Evolutionary conservation across 1,140 invertebrate species (phyloP), one percentile per base, ranked within the genome.

Genomic region (Cydia amplana): DNA sequence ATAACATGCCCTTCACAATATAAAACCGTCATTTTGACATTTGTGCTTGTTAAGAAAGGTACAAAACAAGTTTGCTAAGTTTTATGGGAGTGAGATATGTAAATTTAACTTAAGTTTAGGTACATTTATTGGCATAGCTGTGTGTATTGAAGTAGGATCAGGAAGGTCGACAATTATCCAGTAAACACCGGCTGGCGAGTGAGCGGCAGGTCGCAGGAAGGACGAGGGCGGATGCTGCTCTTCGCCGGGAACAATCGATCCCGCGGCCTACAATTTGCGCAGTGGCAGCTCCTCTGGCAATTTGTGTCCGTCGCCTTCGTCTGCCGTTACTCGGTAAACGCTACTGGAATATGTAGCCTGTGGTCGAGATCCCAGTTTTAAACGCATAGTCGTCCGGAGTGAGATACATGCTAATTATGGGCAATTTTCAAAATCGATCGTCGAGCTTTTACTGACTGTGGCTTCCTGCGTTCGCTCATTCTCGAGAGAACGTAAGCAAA

Each of bases 401-500:
- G 84, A 88, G 87, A 91, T 91, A 88, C 89, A 90, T 85, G 85
- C 86, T 93, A 93, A 93, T 93, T 93, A 87, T 85, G 87, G 89
- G 88, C 83, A 93, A 91, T 91, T 93, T 93, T 91, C 85, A 91
- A 91, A 93, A 93, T 91, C 88, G 90, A 88, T 89, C 84, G 88
- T 79, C 88, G 85, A 91, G 86, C 88, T 87, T 91, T 91, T 82
- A 32, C 32, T 46, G 82, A 79, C 80, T 88, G 84, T 79, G 83
- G 87, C 87, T 90, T 90, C 87, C 86, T 90, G 86, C 83, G 83
- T 87, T 89, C 78, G 77, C 82, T 82, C 75, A 76, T 84, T 85
- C 80, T 83, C 79, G 77, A 85, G 82, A 80, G 80, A 85, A 80
- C 82, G 79, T 82, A 82, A 82, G 82, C 80, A 84, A 86, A 87